Evolutionary conservation across 2,113 vertebrate species (phyloP), one percentile per base, ranked within the genome.

Genomic region (Alethe castanea): DNA sequence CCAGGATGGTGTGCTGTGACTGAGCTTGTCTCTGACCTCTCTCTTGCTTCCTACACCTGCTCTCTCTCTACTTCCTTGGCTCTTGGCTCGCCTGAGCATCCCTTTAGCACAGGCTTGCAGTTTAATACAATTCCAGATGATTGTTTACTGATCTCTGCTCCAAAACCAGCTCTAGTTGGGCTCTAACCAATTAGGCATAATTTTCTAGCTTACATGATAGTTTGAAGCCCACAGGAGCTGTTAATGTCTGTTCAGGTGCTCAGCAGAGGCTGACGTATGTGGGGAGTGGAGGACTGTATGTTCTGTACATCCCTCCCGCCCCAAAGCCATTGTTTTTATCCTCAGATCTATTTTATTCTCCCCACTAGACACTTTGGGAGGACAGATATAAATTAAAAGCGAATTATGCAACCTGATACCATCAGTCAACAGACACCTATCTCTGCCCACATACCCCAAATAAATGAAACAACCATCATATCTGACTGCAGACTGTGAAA

Each of bases 321-420:
- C 85, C 8, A 9, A 85, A 93, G 88, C 80, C 65, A 42, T 81
- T 71, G 82, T 48, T 95, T 86, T 86, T 86, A 83, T 94, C 90
- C 88, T 90, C 65, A 65, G 11, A 64, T 93, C 76, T 93, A 25
- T 86, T 88, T 86, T 70, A 78, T 94, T 90, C 36, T 42, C 54
- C 44, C 15, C 38, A 64, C 56, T 81, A 90, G 65, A 83, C 38
- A 35, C 64, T 87, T 71, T 53, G 78, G 54, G 71, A 85, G 47
- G 85, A 90, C 78, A 88, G 77, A 86, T 82, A 95, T 62, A 95
- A 94, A 97, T 94, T 92, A 90, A 94, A 94, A 94, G 72, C 82
- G 92, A 96, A 94, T 96, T 94, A 95, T 94, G 90, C 56, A 64
- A 71, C 67, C 60, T 71, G 86, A 91, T 96, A 88, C 69, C 79